These are phyloP conservation scores for Minunthozetes semirufus DNA, from an alignment of 2,888 invertebrate species.

Conservation along the genomic window DNA sequence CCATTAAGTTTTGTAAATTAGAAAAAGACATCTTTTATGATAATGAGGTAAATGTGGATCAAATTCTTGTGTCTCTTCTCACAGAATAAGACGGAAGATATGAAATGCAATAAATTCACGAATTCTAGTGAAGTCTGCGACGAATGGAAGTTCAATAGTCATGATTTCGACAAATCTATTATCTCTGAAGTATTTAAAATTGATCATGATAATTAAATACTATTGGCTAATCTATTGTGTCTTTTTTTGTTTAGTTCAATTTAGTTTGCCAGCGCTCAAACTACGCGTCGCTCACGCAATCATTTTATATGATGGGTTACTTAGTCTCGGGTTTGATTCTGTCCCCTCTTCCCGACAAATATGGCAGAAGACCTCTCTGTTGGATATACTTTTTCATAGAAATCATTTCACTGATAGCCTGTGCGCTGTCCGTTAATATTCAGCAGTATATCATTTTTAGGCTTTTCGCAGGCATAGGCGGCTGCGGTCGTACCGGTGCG, in stretches of 20 bases:
- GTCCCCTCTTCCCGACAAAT: not conserved
- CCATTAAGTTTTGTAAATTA: too few relatives aligned
- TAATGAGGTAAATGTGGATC: too few relatives aligned
- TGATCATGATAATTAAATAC: too few relatives aligned
- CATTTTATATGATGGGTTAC: constrained; percentile 24
- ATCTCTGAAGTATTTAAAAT: constrained; percentile 24
- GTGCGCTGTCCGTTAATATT: constrained; percentile 13
- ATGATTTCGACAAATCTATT: constrained; percentile 12
- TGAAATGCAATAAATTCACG: constrained; percentile 10
- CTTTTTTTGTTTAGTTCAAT: constrained; percentile 11
- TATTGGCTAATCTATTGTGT: not conserved
- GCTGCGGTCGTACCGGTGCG: not conserved
- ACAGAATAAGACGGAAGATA: constrained; percentile 16
- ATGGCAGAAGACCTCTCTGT: constrained; percentile 4
- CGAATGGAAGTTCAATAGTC: constrained; percentile 22
- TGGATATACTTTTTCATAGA: constrained; percentile 15
- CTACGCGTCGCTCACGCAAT: constrained; percentile 21
- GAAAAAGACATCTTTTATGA: too few relatives aligned
- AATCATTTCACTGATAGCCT: not conserved
- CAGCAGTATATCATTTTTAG: not conserved
- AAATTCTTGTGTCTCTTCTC: not conserved
- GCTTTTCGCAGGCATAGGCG: constrained; percentile 3
- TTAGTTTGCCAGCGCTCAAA: constrained; percentile 11
- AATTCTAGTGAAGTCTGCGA: not conserved
- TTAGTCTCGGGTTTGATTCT: constrained; percentile 6